Base-by-base conservation (phyloP, 2,888 invertebrate species). In the Zaprionus obscuricornis region DNA sequence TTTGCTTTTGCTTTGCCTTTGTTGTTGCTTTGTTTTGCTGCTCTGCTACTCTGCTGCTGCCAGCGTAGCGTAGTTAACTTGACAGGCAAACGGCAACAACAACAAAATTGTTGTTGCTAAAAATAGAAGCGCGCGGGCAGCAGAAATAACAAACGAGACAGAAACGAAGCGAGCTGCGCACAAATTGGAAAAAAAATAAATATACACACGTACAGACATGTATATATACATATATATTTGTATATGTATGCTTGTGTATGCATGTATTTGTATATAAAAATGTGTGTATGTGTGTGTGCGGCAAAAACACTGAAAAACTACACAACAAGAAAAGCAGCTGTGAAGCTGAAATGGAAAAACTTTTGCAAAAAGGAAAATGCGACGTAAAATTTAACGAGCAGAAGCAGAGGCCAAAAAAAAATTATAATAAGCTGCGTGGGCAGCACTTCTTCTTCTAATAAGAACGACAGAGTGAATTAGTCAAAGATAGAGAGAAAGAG, bases 1-100 rank as follows among this genome's bases (percentile, higher is more conserved):
- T 55, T 55, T 64, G 68, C 36, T 47, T 46, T n/a, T 39, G 10
- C 24, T 17, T 18, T 16, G 42, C 31, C 47, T 20, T 13, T 49
- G 45, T 26, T 43, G 40, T 33, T 14, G 29, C 14, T 10, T 13
- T 40, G 14, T 26, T 40, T 18, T 52, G 34, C 34, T 7, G 20
- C 24, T 26, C 34, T 34, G 29, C 24, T 55, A 51, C 52, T 50
- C 56, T 45, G 74, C 33, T 51, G 57, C 59, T 73, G 73, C 63
- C 68, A 72, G 76, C 79, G 77, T 73, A 75, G 73, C 74, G 70
- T 78, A 77, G 81, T 77, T 78, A 78, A 79, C 76, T 74, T 76
- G 68, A 68, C 72, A 47, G 46, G 59, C 70, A 69, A n/a, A 65
- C 52, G 55, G 36, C 78, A 77, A 57, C 65, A 73, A 63, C 59